phyloP scores from a whole-genome alignment of 2,797 vertebrate species.

The Falco biarmicus region DNA sequence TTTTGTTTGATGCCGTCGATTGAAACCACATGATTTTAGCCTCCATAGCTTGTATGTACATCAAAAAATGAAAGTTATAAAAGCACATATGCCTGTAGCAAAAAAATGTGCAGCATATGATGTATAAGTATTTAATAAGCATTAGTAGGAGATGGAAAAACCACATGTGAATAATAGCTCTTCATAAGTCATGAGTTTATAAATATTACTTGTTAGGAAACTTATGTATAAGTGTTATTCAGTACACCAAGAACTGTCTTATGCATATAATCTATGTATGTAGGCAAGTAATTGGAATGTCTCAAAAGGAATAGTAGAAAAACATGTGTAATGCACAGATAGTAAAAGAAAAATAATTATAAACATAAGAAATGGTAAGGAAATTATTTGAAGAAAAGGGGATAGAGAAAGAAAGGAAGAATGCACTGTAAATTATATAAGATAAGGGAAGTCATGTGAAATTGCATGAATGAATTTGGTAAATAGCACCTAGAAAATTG shows the following conservation, averaged over 20 bases:
- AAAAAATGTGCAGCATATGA: not conserved
- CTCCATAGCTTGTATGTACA: not conserved
- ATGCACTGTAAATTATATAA: not conserved
- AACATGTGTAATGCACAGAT: not conserved
- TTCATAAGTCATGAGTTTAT: not conserved
- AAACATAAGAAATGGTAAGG: not conserved
- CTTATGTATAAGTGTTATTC: not conserved
- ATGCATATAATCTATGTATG: not conserved
- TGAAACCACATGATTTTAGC: not conserved
- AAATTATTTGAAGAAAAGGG: not conserved
- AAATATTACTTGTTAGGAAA: not conserved
- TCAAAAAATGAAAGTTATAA: not conserved
- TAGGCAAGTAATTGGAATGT: not conserved
- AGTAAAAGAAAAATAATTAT: not conserved
- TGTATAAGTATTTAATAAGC: not conserved
- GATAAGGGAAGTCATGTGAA: not conserved
- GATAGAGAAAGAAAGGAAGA: not conserved
- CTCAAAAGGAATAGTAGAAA: not conserved
- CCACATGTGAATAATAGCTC: not conserved
- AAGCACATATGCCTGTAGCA: not conserved
- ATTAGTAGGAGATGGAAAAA: not conserved
- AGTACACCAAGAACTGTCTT: not conserved
- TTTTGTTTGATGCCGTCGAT: not conserved
- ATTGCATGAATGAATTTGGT: not conserved
- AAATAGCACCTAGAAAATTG: not conserved